Evolutionary conservation across 2,888 invertebrate species (phyloP), one percentile per base, ranked within the genome.

Genomic region (Agapetus fuscipes): DNA sequence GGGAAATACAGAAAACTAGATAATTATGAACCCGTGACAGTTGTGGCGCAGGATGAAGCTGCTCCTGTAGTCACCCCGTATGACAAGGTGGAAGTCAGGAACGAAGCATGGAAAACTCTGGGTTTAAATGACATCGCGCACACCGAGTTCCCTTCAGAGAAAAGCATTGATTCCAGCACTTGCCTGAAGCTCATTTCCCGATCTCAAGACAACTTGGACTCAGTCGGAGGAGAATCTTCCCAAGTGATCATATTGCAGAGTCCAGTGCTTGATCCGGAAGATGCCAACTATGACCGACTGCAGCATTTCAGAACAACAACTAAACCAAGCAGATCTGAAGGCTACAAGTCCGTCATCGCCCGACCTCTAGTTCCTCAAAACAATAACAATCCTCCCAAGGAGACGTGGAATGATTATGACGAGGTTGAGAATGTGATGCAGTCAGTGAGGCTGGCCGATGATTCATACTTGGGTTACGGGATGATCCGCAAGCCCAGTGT

Each of bases 41-140:
- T 65, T 34, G 62, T 62, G 50, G 54, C 57, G 17, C 61, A 65
- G 27, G 64, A 69, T 43, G 72, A 74, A 49, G 54, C 54, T 9
- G 63, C 62, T 50, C 15, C 37, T 29, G 56, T 59, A 34, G 59
- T 59, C 38, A 61, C 63, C 56, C 72, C 78, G 53, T 87, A 87
- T 58, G 87, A 88, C 54, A 72, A 78, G 54, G 76, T 88, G 16
- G 84, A 85, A 64, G 74, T 80, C 4, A 71, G 84, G 44, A 80
- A 72, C 52, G 81, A 87, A 52, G 87, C 87, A 6, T 87, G 87
- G 87, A 79, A 77, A 55, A 86, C 86, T 1, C 66, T 84, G 44
- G 87, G 87, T 1, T 71, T 84, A 13, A 77, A 79, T 54, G 78
- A 80, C 34, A 74, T 84, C 7, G 76, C 77, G 45, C 86, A 86